A percentile compares a stretch with the other conserved stretches of the same genome.
phyloP scores from a whole-genome alignment of 2,113 vertebrate species.

The Phocoena phocoena region DNA sequence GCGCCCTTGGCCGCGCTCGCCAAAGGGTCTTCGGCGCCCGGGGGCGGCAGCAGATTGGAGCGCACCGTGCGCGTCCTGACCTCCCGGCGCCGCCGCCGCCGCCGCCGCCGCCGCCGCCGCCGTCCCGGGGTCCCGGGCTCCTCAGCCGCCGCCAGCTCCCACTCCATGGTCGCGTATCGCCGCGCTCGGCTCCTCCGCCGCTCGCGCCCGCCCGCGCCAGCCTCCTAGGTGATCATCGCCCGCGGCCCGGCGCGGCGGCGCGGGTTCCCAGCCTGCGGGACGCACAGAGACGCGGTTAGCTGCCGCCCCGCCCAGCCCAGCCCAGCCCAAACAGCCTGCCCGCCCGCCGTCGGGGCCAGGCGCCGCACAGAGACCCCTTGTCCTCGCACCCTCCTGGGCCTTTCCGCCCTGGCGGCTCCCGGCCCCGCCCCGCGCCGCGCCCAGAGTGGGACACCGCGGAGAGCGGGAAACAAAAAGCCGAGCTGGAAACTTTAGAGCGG shows the following conservation, averaged over 20 bases:
- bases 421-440: background rate
- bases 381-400: background rate
- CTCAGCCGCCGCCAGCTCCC: slow-evolving; percentile 44
- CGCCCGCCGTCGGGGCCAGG: background rate
- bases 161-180: slow-evolving; percentile 52
- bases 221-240: slow-evolving; percentile 73
- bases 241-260: background rate
- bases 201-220: slow-evolving; percentile 13
- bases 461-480: background rate
- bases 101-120: background rate
- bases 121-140: slow-evolving; percentile 33
- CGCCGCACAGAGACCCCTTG: background rate
- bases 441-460: background rate
- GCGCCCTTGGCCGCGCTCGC: slow-evolving; percentile 38
- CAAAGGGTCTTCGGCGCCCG: slow-evolving; percentile 81
- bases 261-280: slow-evolving; percentile 57
- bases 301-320: background rate
- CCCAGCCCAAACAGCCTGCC: background rate
- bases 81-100: slow-evolving; percentile 77
- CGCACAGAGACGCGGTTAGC: slow-evolving; percentile 13
- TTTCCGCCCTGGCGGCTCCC: background rate
- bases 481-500: background rate
- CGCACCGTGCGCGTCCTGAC: slow-evolving; percentile 84
- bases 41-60: slow-evolving; percentile 84
- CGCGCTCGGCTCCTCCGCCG: slow-evolving; percentile 1